Evolutionary conservation across 2,888 invertebrate species (phyloP).

Genomic region (Noctua janthe): DNA sequence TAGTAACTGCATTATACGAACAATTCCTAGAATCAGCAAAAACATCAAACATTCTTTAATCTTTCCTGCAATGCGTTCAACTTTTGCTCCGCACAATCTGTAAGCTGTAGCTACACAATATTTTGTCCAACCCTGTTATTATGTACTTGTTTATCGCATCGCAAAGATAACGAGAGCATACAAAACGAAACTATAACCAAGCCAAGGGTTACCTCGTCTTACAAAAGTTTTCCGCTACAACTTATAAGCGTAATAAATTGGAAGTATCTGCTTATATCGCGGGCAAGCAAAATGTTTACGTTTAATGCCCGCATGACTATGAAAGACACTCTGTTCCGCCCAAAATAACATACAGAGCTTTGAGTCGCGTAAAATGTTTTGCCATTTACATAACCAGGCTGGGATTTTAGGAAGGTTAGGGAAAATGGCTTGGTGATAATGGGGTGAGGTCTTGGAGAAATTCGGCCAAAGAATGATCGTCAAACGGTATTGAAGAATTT

Average conservation of each 20-base stretch:
- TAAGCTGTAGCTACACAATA: slow-evolving; percentile 20
- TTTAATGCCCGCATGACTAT: slow-evolving; percentile 64
- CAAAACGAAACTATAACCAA: slow-evolving; percentile 44
- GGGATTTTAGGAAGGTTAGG: slow-evolving; percentile 23
- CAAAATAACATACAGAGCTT: slow-evolving; percentile 57
- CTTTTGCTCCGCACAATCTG: slow-evolving; percentile 16
- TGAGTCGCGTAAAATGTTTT: slow-evolving; percentile 47
- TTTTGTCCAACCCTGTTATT: slow-evolving; percentile 12
- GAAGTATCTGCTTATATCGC: slow-evolving; percentile 50
- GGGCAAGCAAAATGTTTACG: slow-evolving; percentile 52
- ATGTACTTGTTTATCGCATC: slow-evolving; percentile 44
- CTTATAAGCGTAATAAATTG: slow-evolving; percentile 62
- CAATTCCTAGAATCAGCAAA: slow-evolving; percentile 24
- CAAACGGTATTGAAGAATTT: not conserved
- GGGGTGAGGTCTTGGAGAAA: slow-evolving; percentile 27
- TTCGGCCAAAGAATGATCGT: slow-evolving; percentile 23
- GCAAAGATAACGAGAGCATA: slow-evolving; percentile 48
- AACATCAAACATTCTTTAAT: slow-evolving; percentile 15
- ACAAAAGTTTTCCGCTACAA: slow-evolving; percentile 60
- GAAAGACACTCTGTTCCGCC: slow-evolving; percentile 54
- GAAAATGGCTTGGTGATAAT: slow-evolving; percentile 39
- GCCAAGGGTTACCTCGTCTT: slow-evolving; percentile 47
- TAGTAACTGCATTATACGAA: not conserved
- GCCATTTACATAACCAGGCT: slow-evolving; percentile 49
- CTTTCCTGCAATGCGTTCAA: slow-evolving; percentile 27